Evolutionary conservation across 2,797 vertebrate species (phyloP).

Genomic region (Liparis tanakae): DNA sequence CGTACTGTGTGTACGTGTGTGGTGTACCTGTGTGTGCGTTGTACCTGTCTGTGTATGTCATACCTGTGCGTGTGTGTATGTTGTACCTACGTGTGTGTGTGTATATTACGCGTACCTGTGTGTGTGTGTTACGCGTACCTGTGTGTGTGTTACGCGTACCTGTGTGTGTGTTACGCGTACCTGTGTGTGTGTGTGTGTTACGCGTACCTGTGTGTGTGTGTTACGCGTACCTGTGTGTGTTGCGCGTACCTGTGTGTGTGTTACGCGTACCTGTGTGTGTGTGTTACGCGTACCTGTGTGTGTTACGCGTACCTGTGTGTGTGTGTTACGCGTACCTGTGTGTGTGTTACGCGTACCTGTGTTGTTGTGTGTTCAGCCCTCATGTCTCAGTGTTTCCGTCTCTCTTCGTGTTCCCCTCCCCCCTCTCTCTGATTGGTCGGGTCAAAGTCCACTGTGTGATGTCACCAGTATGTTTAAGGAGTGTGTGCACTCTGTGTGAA

Average conservation of each 20-base stretch:
- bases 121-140: constrained; percentile 1
- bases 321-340: not conserved
- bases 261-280: not conserved
- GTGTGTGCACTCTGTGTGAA: not conserved
- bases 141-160: not conserved
- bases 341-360: not conserved
- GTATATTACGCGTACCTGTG: not conserved
- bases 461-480: constrained; percentile 1
- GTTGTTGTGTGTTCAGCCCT: not conserved
- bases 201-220: constrained; percentile 7
- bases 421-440: not conserved
- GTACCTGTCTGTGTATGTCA: constrained; percentile 3
- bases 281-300: no score
- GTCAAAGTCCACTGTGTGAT: constrained; percentile 1
- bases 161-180: not conserved
- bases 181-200: constrained; percentile 4
- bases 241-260: constrained; percentile 2
- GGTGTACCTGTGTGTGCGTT: not conserved
- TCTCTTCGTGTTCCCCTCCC: not conserved
- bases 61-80: constrained; percentile 2
- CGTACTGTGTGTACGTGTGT: not conserved
- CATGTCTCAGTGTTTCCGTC: constrained; percentile 2
- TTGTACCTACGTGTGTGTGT: not conserved
- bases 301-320: not conserved
- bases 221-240: constrained; percentile 9